Percentiles rank a stretch among this genome's conserved stretches.
These are phyloP conservation scores for Cyphomyrus plagiostoma DNA, from an alignment of 2,113 vertebrate genomes.

Conservation along the genomic window DNA sequence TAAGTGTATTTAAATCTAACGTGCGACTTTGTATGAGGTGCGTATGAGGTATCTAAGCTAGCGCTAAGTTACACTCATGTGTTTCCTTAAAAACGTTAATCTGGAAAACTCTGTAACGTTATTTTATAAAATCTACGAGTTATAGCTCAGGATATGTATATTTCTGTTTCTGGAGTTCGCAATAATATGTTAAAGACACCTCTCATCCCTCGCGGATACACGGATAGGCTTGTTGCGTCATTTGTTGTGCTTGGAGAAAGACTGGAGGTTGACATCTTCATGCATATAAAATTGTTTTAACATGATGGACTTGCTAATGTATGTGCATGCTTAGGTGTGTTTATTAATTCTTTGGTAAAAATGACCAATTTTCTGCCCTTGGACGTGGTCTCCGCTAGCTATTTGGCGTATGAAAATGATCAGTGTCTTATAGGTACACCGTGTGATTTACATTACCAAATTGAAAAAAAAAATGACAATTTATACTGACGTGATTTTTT, in stretches of 20 bases:
- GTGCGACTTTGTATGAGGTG: slow-evolving; percentile 2
- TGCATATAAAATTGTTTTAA: slow-evolving; percentile 11
- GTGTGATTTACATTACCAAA: slow-evolving; percentile 16
- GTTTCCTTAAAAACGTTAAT: neutral
- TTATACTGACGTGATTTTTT: neutral
- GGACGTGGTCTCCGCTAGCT: neutral
- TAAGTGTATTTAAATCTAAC: slow-evolving; percentile 19
- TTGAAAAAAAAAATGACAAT: slow-evolving; percentile 4
- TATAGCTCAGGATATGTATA: neutral
- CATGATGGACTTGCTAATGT: neutral
- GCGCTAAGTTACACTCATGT: neutral
- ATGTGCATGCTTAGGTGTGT: neutral
- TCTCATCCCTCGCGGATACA: neutral
- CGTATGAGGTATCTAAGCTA: neutral
- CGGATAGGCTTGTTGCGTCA: slow-evolving; percentile 29
- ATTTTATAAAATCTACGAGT: neutral
- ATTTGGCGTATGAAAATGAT: slow-evolving; percentile 14
- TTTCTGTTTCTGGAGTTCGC: neutral
- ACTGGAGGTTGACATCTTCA: slow-evolving; percentile 15
- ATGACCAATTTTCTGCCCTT: slow-evolving; percentile 6
- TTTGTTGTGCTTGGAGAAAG: slow-evolving; percentile 26
- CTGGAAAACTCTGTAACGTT: neutral
- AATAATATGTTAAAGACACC: slow-evolving; percentile 6
- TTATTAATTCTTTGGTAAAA: neutral
- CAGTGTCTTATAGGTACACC: slow-evolving; percentile 16